phyloP scores from a whole-genome alignment of 2,888 invertebrate species.

The Nemotelus nigrinus region DNA sequence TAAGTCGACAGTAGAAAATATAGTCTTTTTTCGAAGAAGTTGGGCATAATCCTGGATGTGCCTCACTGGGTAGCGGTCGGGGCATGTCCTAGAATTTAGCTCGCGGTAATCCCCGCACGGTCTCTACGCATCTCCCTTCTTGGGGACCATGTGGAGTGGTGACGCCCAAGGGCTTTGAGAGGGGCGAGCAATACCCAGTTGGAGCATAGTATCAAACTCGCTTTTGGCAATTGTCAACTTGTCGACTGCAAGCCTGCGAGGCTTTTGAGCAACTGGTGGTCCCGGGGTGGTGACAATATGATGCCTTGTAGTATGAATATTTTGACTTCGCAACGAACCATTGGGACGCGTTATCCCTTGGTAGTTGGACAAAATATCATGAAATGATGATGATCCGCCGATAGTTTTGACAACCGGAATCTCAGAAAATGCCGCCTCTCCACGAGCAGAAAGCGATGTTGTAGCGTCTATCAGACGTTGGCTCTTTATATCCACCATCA shows the following conservation, averaged over 20 bases:
- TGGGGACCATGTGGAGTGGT: not conserved
- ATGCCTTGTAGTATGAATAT: constrained; percentile 7
- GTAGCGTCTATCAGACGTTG: not conserved
- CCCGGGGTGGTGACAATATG: constrained; percentile 49
- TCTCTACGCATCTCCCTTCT: not conserved
- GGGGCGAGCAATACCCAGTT: constrained; percentile 59
- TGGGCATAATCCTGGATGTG: constrained; percentile 15
- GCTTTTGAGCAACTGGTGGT: constrained; percentile 46
- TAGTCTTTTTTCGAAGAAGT: not conserved
- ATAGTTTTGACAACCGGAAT: not conserved
- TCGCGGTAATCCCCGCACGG: not conserved
- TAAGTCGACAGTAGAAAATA: constrained; percentile 27
- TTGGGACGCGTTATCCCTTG: not conserved
- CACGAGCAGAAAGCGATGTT: not conserved
- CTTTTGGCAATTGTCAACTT: constrained; percentile 50
- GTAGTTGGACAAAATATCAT: not conserved
- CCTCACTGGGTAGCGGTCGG: not conserved
- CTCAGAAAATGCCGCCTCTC: not conserved
- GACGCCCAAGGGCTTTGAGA: too few relatives aligned
- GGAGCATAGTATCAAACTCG: constrained; percentile 43
- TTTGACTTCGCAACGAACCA: constrained; percentile 26
- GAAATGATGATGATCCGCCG: not conserved
- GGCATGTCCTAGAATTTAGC: not conserved
- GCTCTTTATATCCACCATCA: constrained; percentile 3
- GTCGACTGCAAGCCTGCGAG: constrained; percentile 46